phyloP scores from a whole-genome alignment of 1,140 invertebrate genomes.

The Drosophila lacteicornis region DNA sequence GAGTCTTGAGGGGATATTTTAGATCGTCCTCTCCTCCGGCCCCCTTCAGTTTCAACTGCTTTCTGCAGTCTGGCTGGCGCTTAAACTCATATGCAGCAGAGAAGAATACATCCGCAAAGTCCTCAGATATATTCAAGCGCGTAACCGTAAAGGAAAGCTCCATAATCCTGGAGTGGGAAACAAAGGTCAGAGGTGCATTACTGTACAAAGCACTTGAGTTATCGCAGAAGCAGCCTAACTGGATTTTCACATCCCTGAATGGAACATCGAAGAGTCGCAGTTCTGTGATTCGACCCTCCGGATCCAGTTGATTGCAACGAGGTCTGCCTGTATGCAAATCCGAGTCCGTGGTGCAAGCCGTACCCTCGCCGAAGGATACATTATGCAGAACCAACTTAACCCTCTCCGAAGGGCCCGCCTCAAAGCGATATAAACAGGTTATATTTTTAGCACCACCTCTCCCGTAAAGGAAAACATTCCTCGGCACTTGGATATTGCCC shows the following conservation, averaged over 20 bases:
- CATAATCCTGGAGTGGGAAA: constrained; percentile 87
- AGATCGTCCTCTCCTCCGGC: constrained; percentile 87
- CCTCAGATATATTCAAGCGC: constrained; percentile 89
- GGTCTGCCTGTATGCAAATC: constrained; percentile 90
- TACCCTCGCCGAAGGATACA: constrained; percentile 88
- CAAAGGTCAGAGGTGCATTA: constrained; percentile 87
- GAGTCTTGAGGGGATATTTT: constrained; percentile 87
- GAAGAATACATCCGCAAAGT: constrained; percentile 89
- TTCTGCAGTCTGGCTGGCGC: constrained; percentile 88
- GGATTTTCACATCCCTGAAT: constrained; percentile 88
- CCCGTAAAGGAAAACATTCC: constrained; percentile 92
- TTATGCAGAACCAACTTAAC: constrained; percentile 89
- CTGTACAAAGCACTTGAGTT: constrained; percentile 86
- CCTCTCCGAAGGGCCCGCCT: constrained; percentile 88
- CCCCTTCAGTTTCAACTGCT: constrained; percentile 88
- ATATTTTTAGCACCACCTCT: constrained; percentile 90
- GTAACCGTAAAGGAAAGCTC: constrained; percentile 88
- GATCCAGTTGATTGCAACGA: constrained; percentile 85
- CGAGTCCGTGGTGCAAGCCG: constrained; percentile 89
- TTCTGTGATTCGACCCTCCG: constrained; percentile 86
- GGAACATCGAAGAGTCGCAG: constrained; percentile 88
- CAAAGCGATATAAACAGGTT: constrained; percentile 91
- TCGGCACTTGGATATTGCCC: constrained; percentile 84
- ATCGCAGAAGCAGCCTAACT: constrained; percentile 89
- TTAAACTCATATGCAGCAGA: constrained; percentile 89